A percentile compares a stretch with the other conserved stretches of the same genome.
These are phyloP conservation scores for Melopsittacus undulatus DNA, from an alignment of 2,797 vertebrate genomes.

Conservation along the genomic window DNA sequence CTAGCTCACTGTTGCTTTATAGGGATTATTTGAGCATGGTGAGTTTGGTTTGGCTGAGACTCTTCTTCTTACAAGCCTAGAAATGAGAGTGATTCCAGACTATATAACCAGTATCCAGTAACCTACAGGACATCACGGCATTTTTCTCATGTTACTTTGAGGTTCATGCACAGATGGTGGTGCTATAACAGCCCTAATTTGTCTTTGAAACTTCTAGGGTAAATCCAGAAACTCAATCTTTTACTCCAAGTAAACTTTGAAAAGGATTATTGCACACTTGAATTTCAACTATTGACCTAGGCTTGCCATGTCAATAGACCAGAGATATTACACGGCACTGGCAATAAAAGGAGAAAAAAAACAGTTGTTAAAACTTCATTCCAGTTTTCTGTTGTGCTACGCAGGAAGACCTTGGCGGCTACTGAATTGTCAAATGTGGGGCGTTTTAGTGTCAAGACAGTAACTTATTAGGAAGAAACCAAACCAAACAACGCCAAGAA, in stretches of 20 bases:
- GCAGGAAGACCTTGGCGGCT: background rate
- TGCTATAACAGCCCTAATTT: no score
- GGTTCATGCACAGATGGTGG: background rate
- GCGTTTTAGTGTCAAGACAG: background rate
- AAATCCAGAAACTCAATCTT: background rate
- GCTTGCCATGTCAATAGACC: background rate
- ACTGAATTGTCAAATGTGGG: background rate
- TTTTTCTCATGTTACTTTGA: background rate
- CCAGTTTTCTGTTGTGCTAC: background rate
- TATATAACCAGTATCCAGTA: background rate
- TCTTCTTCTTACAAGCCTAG: background rate
- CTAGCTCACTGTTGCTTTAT: background rate
- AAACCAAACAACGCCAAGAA: background rate
- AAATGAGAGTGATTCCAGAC: background rate
- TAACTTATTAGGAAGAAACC: background rate
- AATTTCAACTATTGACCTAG: background rate
- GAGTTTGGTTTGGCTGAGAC: background rate
- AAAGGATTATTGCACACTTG: background rate
- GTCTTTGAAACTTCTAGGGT: background rate
- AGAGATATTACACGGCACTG: background rate
- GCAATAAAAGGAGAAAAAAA: background rate
- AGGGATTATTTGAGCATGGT: background rate
- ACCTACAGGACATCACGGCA: background rate
- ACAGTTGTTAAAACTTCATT: background rate
- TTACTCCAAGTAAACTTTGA: background rate